Evolutionary conservation across 2,888 invertebrate species (phyloP), one percentile per base, ranked within the genome.

Genomic region (Spialia ferax): DNA sequence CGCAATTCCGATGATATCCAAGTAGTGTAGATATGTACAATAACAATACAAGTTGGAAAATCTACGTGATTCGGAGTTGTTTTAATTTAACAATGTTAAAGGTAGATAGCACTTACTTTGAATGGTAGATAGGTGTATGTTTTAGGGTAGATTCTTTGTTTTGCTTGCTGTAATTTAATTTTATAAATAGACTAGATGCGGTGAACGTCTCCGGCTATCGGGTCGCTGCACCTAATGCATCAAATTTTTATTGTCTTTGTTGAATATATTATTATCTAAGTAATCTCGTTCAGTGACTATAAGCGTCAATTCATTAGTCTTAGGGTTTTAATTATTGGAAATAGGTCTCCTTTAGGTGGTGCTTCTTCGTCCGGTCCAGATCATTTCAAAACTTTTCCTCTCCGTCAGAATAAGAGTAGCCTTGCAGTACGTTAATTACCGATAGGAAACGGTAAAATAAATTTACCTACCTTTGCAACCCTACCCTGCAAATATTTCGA

Each of bases 1-100:
- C 73, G 70, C 73, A 69, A 55, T 61, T 61, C 13, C 48, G 61
- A 54, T 61, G 67, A 67, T 67, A 66, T 66, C 54, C 60, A 54
- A 54, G n/a, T 45, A 45, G 18, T 42, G 60, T 60, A 35, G 55
- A 55, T 67, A 67, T 20, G 13, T 61, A 67, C 18, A 67, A 55
- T 55, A 67, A 67, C 59, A 60, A 52, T 52, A 66, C 52, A 22
- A 54, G 66, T 65, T 38, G 15, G 65, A 59, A 54, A 29, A 66
- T 52, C 22, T 60, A 66, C 60, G 60, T 60, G 65, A 42, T 52
- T 52, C 26, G 13, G 15, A 22, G 56, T 8, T 62, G 50, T 32
- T 23, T 59, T 15, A 23, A 38, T 26, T 50, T 57, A 50, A 48
- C 56, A 32, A 22, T 55, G 23, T 57, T 23, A 50, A 64, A 20